phyloP scores from a whole-genome alignment of 2,113 vertebrate species.

The Camarhynchus parvulus region DNA sequence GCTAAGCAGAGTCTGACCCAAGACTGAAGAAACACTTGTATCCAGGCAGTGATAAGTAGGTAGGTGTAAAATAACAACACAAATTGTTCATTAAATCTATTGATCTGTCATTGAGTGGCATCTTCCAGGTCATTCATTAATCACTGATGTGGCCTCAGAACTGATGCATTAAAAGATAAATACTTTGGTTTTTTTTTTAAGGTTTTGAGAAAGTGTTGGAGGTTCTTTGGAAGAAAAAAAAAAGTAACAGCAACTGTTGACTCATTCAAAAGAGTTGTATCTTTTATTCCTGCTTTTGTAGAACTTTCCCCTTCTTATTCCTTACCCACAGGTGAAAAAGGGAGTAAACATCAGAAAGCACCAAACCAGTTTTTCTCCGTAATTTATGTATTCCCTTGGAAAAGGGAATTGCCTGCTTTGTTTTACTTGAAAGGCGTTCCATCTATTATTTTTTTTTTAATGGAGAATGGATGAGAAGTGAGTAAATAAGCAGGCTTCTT shows the following conservation, averaged over 20 bases:
- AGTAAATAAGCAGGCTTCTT: background rate
- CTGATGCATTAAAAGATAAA: background rate
- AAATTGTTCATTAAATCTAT: background rate
- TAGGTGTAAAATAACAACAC: background rate
- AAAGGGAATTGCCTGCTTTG: background rate
- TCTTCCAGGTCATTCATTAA: background rate
- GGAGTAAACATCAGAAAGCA: background rate
- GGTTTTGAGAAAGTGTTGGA: background rate
- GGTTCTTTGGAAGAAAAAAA: background rate
- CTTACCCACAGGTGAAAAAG: background rate
- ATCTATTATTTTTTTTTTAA: background rate
- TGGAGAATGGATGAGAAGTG: background rate
- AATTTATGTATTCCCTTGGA: background rate
- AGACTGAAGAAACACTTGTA: background rate
- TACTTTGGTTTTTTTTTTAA: background rate
- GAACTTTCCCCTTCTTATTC: background rate
- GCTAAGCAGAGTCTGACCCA: background rate
- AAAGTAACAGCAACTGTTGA: background rate
- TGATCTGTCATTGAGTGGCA: fast-evolving
- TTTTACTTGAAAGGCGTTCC: background rate
- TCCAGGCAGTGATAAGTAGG: background rate
- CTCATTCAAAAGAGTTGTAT: background rate
- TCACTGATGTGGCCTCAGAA: background rate
- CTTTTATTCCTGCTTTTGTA: background rate
- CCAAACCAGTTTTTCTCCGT: background rate